Evolutionary conservation across 1,140 invertebrate species (phyloP).

Genomic region (Parasteatoda tepidariorum): DNA sequence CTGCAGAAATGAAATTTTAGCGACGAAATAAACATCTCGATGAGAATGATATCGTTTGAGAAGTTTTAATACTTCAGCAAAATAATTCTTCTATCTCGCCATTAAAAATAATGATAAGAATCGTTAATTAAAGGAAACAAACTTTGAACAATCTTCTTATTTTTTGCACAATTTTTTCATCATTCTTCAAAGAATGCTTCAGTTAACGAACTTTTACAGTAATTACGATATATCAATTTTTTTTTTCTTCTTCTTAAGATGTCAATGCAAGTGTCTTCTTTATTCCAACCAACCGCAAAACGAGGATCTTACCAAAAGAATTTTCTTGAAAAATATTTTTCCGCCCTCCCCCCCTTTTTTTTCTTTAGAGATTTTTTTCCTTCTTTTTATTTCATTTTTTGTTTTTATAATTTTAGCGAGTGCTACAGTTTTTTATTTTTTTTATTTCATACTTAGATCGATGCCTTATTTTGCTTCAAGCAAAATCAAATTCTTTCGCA

Average conservation of each 20-base stretch:
- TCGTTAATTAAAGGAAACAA: slow-evolving; percentile 57
- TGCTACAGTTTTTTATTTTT: too few species aligned
- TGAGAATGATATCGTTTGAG: background rate
- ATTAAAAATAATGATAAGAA: slow-evolving; percentile 58
- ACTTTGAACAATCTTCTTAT: slow-evolving; percentile 45
- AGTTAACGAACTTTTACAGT: slow-evolving; percentile 59
- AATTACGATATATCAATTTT: slow-evolving; percentile 44
- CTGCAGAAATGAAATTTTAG: slow-evolving; percentile 20
- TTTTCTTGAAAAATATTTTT: slow-evolving; percentile 27
- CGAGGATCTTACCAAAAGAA: background rate
- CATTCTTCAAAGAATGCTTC: slow-evolving; percentile 43
- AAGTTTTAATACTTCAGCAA: slow-evolving; percentile 22
- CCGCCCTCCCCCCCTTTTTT: background rate
- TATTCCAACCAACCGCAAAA: slow-evolving; percentile 36
- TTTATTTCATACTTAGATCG: too few species aligned
- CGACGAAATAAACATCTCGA: slow-evolving; percentile 9
- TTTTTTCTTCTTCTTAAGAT: background rate
- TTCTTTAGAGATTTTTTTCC: background rate
- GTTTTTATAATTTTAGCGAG: too few species aligned
- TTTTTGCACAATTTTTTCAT: slow-evolving; percentile 9
- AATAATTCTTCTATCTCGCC: slow-evolving; percentile 37
- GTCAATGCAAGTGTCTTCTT: slow-evolving; percentile 4
- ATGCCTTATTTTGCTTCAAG: too few species aligned
- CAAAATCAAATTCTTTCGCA: too few species aligned
- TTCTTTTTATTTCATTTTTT: too few species aligned